These are phyloP conservation scores for Bombylius discolor DNA, from an alignment of 2,888 invertebrate species.

Conservation along the genomic window DNA sequence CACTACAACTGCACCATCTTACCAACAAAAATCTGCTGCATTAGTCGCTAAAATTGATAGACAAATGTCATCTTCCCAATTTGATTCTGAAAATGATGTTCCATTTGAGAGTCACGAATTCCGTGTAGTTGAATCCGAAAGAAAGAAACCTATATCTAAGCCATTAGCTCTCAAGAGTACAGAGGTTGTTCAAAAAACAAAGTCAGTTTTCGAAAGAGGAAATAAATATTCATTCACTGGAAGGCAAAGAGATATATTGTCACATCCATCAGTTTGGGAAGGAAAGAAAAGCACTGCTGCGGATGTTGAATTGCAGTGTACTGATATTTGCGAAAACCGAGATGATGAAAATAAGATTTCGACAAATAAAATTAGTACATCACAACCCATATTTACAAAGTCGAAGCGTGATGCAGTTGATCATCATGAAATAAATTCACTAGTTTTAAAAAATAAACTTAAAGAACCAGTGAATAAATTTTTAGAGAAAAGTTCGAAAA, in stretches of 20 bases:
- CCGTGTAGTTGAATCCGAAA: constrained; percentile 12
- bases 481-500: too few species aligned
- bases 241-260: constrained; percentile 39
- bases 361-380: not conserved
- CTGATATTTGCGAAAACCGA: constrained; percentile 33
- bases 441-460: too few species aligned
- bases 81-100: not conserved
- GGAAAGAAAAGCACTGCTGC: constrained; percentile 18
- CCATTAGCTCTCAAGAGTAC: constrained; percentile 39
- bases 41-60: constrained; percentile 37
- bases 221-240: constrained; percentile 16
- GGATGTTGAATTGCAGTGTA: constrained; percentile 38
- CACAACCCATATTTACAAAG: too few species aligned
- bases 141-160: not conserved
- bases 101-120: constrained; percentile 8
- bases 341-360: constrained; percentile 4
- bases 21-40: constrained; percentile 38
- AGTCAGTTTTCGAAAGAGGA: constrained; percentile 50
- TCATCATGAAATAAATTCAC: too few species aligned
- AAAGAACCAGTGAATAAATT: too few species aligned
- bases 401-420: too few species aligned
- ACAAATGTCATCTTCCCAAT: constrained; percentile 21
- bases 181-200: constrained; percentile 56
- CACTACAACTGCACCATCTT: constrained; percentile 44
- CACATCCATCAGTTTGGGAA: constrained; percentile 40